Conservation (phyloP, 2,888 invertebrate genomes). For the Napeogenes inachia region DNA sequence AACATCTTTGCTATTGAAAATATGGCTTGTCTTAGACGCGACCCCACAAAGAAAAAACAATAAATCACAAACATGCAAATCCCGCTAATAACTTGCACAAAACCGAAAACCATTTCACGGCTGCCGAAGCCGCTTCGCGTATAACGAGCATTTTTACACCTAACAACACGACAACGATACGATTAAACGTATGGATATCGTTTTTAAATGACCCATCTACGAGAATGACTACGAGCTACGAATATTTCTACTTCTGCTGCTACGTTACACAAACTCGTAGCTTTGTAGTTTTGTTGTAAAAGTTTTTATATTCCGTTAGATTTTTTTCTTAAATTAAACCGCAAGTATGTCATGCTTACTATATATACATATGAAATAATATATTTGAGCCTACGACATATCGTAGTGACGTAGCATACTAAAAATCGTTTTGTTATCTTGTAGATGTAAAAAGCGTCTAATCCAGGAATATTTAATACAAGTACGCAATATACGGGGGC, state of each 20-base stretch:
- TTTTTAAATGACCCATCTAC: too few species aligned
- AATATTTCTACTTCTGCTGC: background rate
- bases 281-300: too few species aligned
- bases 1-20: constrained; percentile 34
- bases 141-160: constrained; percentile 20
- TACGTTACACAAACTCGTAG: background rate
- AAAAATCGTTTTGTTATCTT: constrained; percentile 26
- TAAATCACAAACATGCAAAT: constrained; percentile 77
- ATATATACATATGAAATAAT: too few species aligned
- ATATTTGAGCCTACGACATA: background rate
- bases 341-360: too few species aligned
- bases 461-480: constrained; percentile 75
- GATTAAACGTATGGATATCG: constrained; percentile 8
- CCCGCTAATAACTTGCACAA: constrained; percentile 76
- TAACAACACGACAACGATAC: constrained; percentile 27
- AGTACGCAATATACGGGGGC: constrained; percentile 63
- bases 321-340: too few species aligned
- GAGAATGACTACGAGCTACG: background rate
- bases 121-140: constrained; percentile 50
- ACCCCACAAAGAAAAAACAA: constrained; percentile 51
- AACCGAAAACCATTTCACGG: constrained; percentile 76
- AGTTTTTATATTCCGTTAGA: too few species aligned
- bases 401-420: constrained; percentile 7
- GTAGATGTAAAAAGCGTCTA: constrained; percentile 38
- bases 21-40: constrained; percentile 37